phyloP scores from a whole-genome alignment of 2,113 vertebrate species.

The Carassius auratus region DNA sequence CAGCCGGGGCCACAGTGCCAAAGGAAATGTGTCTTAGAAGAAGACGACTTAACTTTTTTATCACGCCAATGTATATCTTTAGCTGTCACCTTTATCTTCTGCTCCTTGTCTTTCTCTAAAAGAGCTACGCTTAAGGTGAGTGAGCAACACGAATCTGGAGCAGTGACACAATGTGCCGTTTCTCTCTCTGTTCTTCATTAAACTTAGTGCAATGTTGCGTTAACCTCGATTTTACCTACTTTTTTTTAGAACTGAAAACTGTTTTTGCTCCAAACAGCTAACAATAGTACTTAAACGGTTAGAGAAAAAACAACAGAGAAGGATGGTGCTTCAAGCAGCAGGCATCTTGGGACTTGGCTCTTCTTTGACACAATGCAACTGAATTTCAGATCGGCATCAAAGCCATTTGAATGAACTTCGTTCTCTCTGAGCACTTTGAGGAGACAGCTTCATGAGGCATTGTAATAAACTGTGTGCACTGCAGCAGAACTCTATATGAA shows the following conservation, averaged over 20 bases:
- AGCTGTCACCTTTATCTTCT: constrained; percentile 37
- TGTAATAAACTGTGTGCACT: constrained; percentile 31
- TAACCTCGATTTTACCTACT: constrained; percentile 4
- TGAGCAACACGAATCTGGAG: neutral
- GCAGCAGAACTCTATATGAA: constrained; percentile 25
- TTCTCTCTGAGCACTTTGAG: constrained; percentile 24
- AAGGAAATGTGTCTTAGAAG: constrained; percentile 46
- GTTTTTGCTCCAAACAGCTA: constrained; percentile 7
- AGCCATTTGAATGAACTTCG: neutral
- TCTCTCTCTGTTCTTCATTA: constrained; percentile 25
- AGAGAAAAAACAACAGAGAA: neutral
- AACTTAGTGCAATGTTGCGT: neutral
- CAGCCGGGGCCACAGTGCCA: constrained; percentile 19
- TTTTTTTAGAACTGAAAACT: neutral
- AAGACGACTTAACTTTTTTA: constrained; percentile 39
- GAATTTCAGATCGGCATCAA: constrained; percentile 33
- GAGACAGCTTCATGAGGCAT: constrained; percentile 53
- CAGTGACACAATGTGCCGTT: neutral
- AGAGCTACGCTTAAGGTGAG: neutral
- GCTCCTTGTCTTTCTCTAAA: constrained; percentile 35
- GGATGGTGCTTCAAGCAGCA: constrained; percentile 2
- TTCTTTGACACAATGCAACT: constrained; percentile 27
- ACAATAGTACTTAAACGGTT: constrained; percentile 22
- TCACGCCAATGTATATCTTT: constrained; percentile 39
- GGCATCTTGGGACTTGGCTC: constrained; percentile 2